Evolutionary conservation across 1,140 invertebrate species (phyloP).

Genomic region (Gryllus bimaculatus): DNA sequence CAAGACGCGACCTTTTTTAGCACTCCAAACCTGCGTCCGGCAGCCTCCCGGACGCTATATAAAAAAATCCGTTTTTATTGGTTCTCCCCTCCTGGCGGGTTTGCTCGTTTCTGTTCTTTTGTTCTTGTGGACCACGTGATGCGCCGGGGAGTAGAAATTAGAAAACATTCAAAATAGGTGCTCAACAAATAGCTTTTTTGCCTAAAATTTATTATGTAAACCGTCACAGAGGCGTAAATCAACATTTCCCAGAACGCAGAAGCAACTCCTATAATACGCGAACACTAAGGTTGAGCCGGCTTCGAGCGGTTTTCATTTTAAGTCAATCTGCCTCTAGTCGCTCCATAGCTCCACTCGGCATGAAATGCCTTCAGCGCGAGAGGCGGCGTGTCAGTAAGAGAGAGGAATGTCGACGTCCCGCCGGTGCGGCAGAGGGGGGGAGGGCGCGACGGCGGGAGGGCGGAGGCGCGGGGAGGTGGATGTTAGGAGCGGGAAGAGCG

Average conservation of each 20-base stretch:
- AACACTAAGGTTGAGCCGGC: background rate
- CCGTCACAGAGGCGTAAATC: background rate
- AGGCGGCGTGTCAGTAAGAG: background rate
- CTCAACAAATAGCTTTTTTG: background rate
- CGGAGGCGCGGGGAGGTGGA: no score
- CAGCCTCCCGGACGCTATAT: background rate
- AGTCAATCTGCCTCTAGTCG: background rate
- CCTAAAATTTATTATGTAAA: background rate
- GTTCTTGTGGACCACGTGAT: background rate
- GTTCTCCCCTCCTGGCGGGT: background rate
- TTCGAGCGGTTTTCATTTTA: background rate
- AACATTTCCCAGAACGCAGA: background rate
- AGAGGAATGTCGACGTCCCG: constrained; percentile 3
- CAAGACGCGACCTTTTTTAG: background rate
- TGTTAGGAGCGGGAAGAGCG: no score
- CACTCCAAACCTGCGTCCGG: background rate
- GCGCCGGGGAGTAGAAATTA: background rate
- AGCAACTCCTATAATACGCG: background rate
- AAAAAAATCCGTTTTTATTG: background rate
- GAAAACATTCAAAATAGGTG: background rate
- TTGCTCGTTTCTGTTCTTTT: background rate
- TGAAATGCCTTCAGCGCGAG: background rate
- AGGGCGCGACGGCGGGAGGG: background rate
- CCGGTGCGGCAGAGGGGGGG: no score
- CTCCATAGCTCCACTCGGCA: background rate